Conservation (phyloP, 2,797 vertebrate species). For the Pseudopleuronectes americanus region DNA sequence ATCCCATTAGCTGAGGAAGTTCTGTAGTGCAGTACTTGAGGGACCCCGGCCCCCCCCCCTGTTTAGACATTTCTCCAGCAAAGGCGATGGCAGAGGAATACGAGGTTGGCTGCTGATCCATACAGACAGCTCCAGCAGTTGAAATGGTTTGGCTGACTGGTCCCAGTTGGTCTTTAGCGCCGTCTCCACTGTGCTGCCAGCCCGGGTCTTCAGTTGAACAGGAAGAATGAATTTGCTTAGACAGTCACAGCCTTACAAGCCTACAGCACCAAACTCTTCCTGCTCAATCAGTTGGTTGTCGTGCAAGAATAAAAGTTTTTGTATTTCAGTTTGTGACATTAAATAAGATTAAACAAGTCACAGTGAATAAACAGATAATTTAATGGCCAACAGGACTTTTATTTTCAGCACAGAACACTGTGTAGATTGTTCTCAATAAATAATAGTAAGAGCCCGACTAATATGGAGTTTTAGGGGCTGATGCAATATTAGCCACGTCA, state of each 20-base stretch:
- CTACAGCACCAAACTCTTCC: slow-evolving; percentile 36
- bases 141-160: slow-evolving; percentile 73
- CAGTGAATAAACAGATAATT: not conserved
- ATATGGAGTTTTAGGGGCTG: too few species aligned
- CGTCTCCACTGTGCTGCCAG: slow-evolving; percentile 63
- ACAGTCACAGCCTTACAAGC: slow-evolving; percentile 47
- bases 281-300: slow-evolving; percentile 20
- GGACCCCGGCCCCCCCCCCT: slow-evolving; percentile 36
- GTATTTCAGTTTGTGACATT: not conserved
- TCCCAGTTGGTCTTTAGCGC: slow-evolving; percentile 66
- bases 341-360: not conserved
- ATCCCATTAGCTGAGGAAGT: slow-evolving; percentile 80
- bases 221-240: slow-evolving; percentile 53
- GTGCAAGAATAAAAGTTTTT: slow-evolving; percentile 4
- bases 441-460: not conserved
- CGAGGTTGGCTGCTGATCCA: slow-evolving; percentile 64
- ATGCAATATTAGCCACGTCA: too few species aligned
- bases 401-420: too few species aligned
- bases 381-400: not conserved
- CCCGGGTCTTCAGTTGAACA: slow-evolving; percentile 46
- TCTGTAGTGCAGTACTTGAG: slow-evolving; percentile 72
- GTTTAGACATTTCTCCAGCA: slow-evolving; percentile 64
- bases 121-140: slow-evolving; percentile 72
- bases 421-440: not conserved
- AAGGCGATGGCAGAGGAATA: slow-evolving; percentile 56